These are phyloP conservation scores for Pterocles burchelli DNA, from an alignment of 2,113 vertebrate species.

Conservation along the genomic window DNA sequence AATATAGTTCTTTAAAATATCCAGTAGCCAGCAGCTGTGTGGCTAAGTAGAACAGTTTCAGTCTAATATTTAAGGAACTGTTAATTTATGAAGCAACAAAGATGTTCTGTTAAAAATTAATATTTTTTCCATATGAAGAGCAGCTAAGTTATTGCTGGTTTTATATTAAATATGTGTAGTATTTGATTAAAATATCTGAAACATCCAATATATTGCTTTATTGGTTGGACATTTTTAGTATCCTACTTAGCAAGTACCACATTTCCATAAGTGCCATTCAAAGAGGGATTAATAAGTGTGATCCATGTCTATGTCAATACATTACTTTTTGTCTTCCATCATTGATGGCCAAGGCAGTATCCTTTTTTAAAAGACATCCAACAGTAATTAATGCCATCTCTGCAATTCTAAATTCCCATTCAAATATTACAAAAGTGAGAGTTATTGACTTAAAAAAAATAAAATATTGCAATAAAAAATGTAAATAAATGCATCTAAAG, in stretches of 20 bases:
- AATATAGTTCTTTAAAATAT: neutral
- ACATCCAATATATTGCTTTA: neutral
- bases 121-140: neutral
- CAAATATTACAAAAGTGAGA: neutral
- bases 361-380: neutral
- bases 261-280: neutral
- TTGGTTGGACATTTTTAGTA: neutral
- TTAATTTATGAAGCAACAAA: neutral
- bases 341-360: neutral
- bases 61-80: neutral
- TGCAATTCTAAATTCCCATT: neutral
- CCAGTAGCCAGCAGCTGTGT: neutral
- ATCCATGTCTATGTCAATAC: neutral
- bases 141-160: neutral
- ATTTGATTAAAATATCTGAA: constrained; percentile 19
- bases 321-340: neutral
- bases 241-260: neutral
- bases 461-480: neutral
- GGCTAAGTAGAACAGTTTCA: neutral
- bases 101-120: neutral
- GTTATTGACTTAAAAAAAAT: neutral
- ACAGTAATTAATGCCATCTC: neutral
- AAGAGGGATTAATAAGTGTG: neutral
- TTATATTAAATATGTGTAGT: neutral
- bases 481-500: neutral